phyloP scores from a whole-genome alignment of 2,888 invertebrate genomes.

The Dicyrtomina minuta region DNA sequence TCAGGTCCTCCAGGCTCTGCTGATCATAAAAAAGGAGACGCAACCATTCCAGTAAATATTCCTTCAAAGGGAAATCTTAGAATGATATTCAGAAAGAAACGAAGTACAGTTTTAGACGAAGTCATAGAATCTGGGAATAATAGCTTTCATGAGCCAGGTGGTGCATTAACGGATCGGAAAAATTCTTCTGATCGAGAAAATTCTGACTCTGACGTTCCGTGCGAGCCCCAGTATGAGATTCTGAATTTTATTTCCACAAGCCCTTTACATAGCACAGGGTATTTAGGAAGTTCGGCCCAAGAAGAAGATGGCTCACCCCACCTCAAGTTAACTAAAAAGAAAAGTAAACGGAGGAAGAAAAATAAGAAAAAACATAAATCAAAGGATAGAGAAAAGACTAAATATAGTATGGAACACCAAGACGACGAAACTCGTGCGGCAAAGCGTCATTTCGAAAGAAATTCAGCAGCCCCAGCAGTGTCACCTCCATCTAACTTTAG shows the following conservation, averaged over 20 bases:
- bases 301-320: slow-evolving; percentile 18
- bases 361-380: slow-evolving; percentile 46
- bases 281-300: slow-evolving; percentile 30
- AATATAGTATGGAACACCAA: slow-evolving; percentile 15
- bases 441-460: slow-evolving; percentile 14
- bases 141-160: slow-evolving; percentile 27
- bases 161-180: slow-evolving; percentile 26
- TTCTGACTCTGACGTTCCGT: slow-evolving; percentile 20
- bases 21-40: background rate
- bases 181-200: slow-evolving; percentile 39
- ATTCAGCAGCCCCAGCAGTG: slow-evolving; percentile 3
- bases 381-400: slow-evolving; percentile 56
- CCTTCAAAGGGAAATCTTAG: slow-evolving; percentile 37
- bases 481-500: slow-evolving; percentile 5
- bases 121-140: slow-evolving; percentile 71
- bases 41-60: slow-evolving; percentile 5
- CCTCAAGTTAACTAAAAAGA: slow-evolving; percentile 35
- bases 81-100: slow-evolving; percentile 79
- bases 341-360: slow-evolving; percentile 48
- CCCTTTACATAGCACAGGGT: slow-evolving; percentile 24
- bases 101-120: slow-evolving; percentile 81
- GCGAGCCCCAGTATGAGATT: slow-evolving; percentile 50
- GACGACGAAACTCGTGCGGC: background rate
- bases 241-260: slow-evolving; percentile 41
- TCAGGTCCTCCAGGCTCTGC: background rate